phyloP scores from a whole-genome alignment of 2,797 vertebrate genomes.

The Microtus obscurus region DNA sequence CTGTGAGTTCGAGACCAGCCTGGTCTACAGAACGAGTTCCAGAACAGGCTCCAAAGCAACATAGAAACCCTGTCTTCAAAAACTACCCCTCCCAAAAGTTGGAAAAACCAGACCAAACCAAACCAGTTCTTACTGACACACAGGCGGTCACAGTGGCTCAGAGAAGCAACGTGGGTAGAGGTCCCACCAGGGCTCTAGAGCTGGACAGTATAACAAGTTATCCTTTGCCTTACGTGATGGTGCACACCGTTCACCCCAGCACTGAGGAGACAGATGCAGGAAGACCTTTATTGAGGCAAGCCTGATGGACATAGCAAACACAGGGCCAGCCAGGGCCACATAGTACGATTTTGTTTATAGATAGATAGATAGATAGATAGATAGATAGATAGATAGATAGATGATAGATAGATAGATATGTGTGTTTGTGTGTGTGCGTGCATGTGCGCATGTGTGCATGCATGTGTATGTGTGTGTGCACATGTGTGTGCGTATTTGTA shows the following conservation, averaged over 20 bases:
- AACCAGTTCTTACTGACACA: neutral
- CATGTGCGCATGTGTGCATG: too few species aligned
- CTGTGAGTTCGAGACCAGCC: neutral
- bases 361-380: too few species aligned
- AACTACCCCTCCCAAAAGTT: too few species aligned
- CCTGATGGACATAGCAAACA: too few species aligned
- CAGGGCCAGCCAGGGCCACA: too few species aligned
- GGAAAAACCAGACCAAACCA: neutral
- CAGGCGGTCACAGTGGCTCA: neutral
- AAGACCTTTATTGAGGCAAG: neutral
- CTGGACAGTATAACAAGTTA: neutral
- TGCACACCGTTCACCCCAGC: neutral
- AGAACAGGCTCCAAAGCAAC: neutral
- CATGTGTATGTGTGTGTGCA: too few species aligned
- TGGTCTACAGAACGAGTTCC: neutral
- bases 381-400: too few species aligned
- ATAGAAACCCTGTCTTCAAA: neutral
- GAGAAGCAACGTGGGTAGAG: neutral
- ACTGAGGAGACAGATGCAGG: neutral
- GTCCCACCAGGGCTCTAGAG: neutral
- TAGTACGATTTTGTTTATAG: neutral
- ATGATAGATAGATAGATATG: too few species aligned
- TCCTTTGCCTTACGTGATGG: neutral
- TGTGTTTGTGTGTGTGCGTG: too few species aligned
- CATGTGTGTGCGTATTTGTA: too few species aligned